phyloP scores from a whole-genome alignment of 2,888 invertebrate genomes.

The Papilio gigon region DNA sequence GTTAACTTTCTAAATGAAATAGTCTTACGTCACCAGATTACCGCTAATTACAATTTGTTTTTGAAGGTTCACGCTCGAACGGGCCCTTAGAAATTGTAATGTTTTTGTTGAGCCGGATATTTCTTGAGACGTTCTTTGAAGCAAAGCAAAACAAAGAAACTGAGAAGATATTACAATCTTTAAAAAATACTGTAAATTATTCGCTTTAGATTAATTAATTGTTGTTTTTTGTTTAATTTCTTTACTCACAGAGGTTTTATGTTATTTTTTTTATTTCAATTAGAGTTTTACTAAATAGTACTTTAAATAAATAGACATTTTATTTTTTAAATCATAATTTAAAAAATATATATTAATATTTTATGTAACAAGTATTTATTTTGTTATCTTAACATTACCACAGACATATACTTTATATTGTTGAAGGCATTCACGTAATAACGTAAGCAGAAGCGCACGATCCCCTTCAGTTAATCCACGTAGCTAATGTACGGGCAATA shows the following conservation, averaged over 20 bases:
- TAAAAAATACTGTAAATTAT: constrained; percentile 3
- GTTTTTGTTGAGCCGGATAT: constrained; percentile 35
- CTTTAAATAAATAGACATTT: too few species aligned
- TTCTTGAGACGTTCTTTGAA: constrained; percentile 31
- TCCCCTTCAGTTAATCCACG: constrained; percentile 22
- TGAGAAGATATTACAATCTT: constrained; percentile 20
- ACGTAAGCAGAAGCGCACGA: not conserved
- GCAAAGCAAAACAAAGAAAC: constrained; percentile 25
- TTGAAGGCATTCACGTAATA: constrained; percentile 13
- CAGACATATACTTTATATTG: not conserved
- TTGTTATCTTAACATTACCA: not conserved
- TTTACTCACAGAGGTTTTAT: not conserved
- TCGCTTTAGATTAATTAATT: not conserved
- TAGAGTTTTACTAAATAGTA: too few species aligned
- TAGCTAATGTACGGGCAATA: constrained; percentile 22
- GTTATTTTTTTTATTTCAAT: too few species aligned
- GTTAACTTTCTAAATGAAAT: constrained; percentile 17
- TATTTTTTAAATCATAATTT: too few species aligned
- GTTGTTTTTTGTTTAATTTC: not conserved
- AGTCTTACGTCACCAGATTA: constrained; percentile 31
- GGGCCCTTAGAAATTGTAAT: constrained; percentile 28
- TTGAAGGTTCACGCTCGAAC: constrained; percentile 37
- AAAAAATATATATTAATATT: too few species aligned
- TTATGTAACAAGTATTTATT: too few species aligned
- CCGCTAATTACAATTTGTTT: constrained; percentile 36